Conservation (phyloP, 2,888 invertebrate genomes). For the Lithodes maja region DNA sequence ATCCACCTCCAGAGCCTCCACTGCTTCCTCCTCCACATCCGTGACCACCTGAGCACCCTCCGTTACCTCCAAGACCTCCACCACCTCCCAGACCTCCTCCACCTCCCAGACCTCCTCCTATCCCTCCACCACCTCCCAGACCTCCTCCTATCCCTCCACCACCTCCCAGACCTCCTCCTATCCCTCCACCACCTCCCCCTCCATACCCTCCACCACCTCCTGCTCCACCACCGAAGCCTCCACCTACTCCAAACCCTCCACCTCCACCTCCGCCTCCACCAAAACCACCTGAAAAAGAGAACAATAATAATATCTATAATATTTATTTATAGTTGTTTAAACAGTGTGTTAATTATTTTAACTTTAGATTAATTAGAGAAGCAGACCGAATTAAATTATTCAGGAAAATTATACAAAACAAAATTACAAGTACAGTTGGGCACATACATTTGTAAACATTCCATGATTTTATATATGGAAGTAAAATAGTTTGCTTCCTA, state of each 20-base stretch:
- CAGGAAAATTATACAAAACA: too few relatives aligned
- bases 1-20: constrained; percentile 10
- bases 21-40: background rate
- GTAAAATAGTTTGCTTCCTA: too few relatives aligned
- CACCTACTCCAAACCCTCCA: too few relatives aligned
- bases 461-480: too few relatives aligned
- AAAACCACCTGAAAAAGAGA: background rate
- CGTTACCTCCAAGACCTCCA: background rate
- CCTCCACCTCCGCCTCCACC: background rate
- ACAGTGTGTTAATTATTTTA: too few relatives aligned
- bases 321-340: too few relatives aligned
- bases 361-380: too few relatives aligned
- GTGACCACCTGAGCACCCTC: constrained; percentile 2
- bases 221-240: background rate
- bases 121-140: background rate
- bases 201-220: background rate
- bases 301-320: background rate
- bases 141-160: background rate
- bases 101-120: constrained; percentile 7
- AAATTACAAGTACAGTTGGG: too few relatives aligned
- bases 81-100: background rate
- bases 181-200: background rate
- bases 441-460: background rate
- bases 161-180: background rate
- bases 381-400: too few relatives aligned